These are phyloP conservation scores for Aldabrachelys gigantea DNA, from an alignment of 2,113 vertebrate genomes.

Conservation along the genomic window DNA sequence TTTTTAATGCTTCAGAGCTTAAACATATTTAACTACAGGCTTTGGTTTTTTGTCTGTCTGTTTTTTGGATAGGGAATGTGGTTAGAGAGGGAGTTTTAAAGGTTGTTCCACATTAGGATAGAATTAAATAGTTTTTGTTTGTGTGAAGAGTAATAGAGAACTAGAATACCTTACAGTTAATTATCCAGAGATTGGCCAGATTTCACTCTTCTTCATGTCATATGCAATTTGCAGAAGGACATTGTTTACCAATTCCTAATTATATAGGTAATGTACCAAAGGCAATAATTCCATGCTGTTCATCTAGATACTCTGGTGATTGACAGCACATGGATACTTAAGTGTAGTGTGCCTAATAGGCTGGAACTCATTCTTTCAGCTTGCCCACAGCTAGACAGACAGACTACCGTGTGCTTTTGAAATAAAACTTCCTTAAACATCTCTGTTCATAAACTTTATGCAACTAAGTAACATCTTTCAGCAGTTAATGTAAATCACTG, in stretches of 20 bases:
- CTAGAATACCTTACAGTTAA: neutral
- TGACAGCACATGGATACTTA: neutral
- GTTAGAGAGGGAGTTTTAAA: neutral
- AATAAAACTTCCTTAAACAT: neutral
- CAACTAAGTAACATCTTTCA: neutral
- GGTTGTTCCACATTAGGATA: neutral
- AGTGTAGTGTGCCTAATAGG: neutral
- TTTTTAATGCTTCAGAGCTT: neutral
- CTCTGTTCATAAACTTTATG: neutral
- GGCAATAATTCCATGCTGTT: neutral
- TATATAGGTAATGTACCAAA: neutral
- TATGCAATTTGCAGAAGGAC: neutral
- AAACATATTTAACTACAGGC: neutral
- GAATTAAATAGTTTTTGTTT: neutral
- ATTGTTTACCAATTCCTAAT: neutral
- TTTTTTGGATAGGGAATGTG: neutral
- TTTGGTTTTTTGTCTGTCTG: neutral
- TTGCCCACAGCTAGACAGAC: neutral
- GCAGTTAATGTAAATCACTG: neutral
- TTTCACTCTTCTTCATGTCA: neutral
- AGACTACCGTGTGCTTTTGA: neutral
- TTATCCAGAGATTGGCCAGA: neutral
- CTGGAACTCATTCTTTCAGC: neutral
- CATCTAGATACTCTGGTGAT: neutral
- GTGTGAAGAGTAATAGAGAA: neutral